Percentiles rank a stretch among this genome's conserved stretches.
These are phyloP conservation scores for Laterallus jamaicensis DNA, from an alignment of 2,113 vertebrate species.

Conservation along the genomic window DNA sequence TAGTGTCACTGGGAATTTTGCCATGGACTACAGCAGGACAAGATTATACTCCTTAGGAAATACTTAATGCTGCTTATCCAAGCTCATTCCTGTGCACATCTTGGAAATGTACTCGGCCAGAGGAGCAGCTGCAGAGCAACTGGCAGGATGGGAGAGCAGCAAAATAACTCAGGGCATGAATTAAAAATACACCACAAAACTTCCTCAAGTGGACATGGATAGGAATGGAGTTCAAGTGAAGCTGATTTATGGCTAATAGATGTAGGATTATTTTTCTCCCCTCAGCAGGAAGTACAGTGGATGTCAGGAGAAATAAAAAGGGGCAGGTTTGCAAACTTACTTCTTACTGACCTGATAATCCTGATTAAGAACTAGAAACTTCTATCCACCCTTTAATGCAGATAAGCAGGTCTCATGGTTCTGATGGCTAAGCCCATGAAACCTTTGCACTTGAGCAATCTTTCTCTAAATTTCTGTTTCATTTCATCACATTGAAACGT, in stretches of 20 bases:
- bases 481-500: not conserved
- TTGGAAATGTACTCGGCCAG: not conserved
- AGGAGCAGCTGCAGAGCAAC: constrained; percentile 35
- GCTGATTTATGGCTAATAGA: not conserved
- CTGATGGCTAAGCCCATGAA: not conserved
- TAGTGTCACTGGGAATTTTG: not conserved
- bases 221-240: not conserved
- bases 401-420: not conserved
- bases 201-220: not conserved
- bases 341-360: not conserved
- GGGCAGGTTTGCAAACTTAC: not conserved
- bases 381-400: not conserved
- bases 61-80: not conserved
- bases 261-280: not conserved
- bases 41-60: constrained; percentile 8
- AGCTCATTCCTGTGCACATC: not conserved
- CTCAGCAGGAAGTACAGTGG: not conserved
- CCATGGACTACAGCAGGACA: not conserved
- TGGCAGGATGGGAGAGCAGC: not conserved
- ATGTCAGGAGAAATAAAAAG: not conserved
- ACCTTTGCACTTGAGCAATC: not conserved
- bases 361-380: constrained; percentile 41
- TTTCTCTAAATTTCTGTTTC: not conserved
- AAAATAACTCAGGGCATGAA: not conserved
- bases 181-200: not conserved